Evolutionary conservation across 2,113 vertebrate genomes (phyloP), one percentile per base, ranked within the genome.

Genomic region (Corvus cornix): DNA sequence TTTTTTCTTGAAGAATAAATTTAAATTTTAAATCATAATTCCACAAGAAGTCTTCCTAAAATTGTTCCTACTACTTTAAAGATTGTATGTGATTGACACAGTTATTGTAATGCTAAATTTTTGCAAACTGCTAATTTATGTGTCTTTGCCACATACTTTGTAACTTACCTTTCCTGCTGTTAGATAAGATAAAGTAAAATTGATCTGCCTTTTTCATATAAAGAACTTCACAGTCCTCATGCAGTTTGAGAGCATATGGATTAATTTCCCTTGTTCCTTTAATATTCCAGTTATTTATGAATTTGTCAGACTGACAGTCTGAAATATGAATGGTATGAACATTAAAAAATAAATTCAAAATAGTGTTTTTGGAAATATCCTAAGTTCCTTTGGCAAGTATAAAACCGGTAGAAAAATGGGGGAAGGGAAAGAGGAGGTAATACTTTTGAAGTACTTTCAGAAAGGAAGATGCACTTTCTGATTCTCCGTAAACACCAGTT

Each of bases 121-220:
- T 77, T 83, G 31, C 26, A 81, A 75, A 59, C 41, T 68, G 30
- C 13, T 79, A 62, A 73, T 95, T 83, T 87, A 64, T 26, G 7
- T 55, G 24, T 46, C 44, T 88, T 94, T 81, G 41, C 27, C 44
- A 67, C 20, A 43, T 62, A 11, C 30, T 93, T 94, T 84, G 35
- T 69, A 91, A 92, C 80, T 88, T 91, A 62, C 73, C 39, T 84
- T 93, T 92, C 30, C 46, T 78, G 13, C 33, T 90, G 14, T 46
- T 95, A 86, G 69, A 79, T 84, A 84, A 73, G 85, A 91, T 82
- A 91, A 93, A 95, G 41, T 84, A 92, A 95, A 62, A 95, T 46
- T 90, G 66, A 92, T 92, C 69, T 93, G 23, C 6, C 51, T 60
- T 84, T 95, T 84, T 87, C 4, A 26, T 58, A 4, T 73, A 44